Evolutionary conservation across 2,888 invertebrate genomes (phyloP).

Genomic region (Colletes collaris): DNA sequence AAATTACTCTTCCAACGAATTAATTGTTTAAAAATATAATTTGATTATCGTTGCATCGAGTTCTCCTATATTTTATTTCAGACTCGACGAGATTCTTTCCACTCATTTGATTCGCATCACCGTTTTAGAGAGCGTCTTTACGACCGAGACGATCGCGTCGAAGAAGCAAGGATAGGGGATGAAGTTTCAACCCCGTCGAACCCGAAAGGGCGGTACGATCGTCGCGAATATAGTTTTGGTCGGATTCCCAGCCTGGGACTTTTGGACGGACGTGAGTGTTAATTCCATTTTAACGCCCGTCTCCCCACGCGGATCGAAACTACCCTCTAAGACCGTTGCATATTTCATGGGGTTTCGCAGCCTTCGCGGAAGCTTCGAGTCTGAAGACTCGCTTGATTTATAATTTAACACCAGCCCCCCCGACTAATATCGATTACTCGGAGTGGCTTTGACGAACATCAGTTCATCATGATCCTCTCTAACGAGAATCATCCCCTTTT

Average conservation of each 20-base stretch:
- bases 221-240: slow-evolving; percentile 57
- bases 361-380: slow-evolving; percentile 64
- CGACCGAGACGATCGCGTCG: neutral
- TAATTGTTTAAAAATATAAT: too few relatives aligned
- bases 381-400: slow-evolving; percentile 75
- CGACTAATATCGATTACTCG: slow-evolving; percentile 72
- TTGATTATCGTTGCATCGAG: too few relatives aligned
- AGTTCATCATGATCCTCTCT: slow-evolving; percentile 26
- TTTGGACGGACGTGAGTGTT: slow-evolving; percentile 67
- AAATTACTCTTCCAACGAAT: too few relatives aligned
- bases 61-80: too few relatives aligned
- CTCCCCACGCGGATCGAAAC: slow-evolving; percentile 69
- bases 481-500: neutral
- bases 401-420: slow-evolving; percentile 70
- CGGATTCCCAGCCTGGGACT: slow-evolving; percentile 40
- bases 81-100: too few relatives aligned
- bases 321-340: slow-evolving; percentile 81
- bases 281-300: slow-evolving; percentile 77
- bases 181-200: slow-evolving; percentile 30
- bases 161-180: neutral
- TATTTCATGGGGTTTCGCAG: slow-evolving; percentile 77
- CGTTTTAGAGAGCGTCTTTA: neutral
- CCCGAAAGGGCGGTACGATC: slow-evolving; percentile 57
- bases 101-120: neutral
- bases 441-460: slow-evolving; percentile 68